Evolutionary conservation across 2,797 vertebrate genomes (phyloP).

Genomic region (Brachymystax lenok): DNA sequence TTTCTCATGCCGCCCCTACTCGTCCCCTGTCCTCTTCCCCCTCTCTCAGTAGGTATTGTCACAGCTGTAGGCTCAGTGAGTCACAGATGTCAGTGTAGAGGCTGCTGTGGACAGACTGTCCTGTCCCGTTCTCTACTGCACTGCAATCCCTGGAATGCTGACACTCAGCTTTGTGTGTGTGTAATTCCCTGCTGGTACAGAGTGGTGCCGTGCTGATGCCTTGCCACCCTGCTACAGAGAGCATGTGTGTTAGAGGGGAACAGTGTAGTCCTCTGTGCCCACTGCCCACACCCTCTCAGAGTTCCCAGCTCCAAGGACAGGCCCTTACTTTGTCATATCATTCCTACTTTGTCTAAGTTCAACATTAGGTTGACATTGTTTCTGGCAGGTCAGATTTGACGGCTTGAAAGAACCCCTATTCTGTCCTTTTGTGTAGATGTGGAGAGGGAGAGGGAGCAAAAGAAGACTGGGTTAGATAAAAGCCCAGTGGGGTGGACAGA

Average conservation of each 20-base stretch:
- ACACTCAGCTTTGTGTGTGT: slow-evolving; percentile 2
- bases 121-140: slow-evolving; percentile 3
- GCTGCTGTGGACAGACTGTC: slow-evolving; percentile 52
- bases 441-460: not conserved
- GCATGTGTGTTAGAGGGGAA: slow-evolving; percentile 47
- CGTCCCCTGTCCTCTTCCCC: slow-evolving; percentile 9
- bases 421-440: not conserved
- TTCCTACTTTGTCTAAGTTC: slow-evolving; percentile 21
- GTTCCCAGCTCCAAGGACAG: not conserved
- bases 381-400: not conserved
- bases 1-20: slow-evolving; percentile 9
- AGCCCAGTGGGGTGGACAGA: not conserved
- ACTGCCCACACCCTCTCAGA: not conserved
- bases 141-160: not conserved
- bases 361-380: not conserved
- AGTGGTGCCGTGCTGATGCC: slow-evolving; percentile 60
- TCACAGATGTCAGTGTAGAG: slow-evolving; percentile 29
- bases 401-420: not conserved
- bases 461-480: not conserved
- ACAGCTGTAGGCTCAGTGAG: slow-evolving; percentile 70
- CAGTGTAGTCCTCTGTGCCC: slow-evolving; percentile 60
- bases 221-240: slow-evolving; percentile 38
- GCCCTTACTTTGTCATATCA: not conserved
- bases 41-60: slow-evolving; percentile 52
- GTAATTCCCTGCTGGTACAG: slow-evolving; percentile 40